A percentile compares a stretch with the other conserved stretches of the same genome.
phyloP scores from a whole-genome alignment of 2,888 invertebrate genomes.

The Autographa gamma region DNA sequence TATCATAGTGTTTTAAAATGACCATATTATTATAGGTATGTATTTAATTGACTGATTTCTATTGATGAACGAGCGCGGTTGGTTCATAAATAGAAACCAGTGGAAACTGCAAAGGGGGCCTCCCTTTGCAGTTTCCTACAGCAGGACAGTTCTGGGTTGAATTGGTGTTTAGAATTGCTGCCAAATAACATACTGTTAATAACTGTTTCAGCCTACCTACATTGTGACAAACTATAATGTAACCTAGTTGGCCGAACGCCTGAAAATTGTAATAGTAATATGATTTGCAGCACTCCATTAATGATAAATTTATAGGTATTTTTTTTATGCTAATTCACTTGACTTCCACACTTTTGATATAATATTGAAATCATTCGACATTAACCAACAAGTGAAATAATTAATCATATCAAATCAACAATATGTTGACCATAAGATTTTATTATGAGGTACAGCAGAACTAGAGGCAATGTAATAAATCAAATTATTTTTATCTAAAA shows the following conservation, averaged over 20 bases:
- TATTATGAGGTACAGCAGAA: conserved; percentile 12
- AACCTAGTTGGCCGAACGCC: conserved; percentile 52
- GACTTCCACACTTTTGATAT: neutral
- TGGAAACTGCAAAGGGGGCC: no score
- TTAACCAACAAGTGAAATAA: neutral
- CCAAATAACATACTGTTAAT: conserved; percentile 29
- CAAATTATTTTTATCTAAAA: conserved; percentile 30
- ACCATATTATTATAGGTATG: no score
- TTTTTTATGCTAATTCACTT: neutral
- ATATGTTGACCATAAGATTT: conserved; percentile 10
- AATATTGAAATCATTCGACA: no score
- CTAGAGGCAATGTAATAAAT: conserved; percentile 25
- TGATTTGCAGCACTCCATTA: conserved; percentile 31
- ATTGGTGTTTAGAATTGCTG: conserved; percentile 24
- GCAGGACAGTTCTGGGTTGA: neutral
- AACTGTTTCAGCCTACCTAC: conserved; percentile 32
- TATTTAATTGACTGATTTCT: no score
- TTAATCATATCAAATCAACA: neutral
- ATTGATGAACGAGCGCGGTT: no score
- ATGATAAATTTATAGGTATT: conserved; percentile 30
- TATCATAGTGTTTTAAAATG: no score
- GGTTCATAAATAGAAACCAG: no score
- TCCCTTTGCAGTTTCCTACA: no score
- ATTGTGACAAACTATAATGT: conserved; percentile 44
- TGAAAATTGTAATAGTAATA: conserved; percentile 39